A percentile compares a stretch with the other conserved stretches of the same genome.
Conservation (phyloP, 1,140 invertebrate genomes). For the Littorina saxatilis region DNA sequence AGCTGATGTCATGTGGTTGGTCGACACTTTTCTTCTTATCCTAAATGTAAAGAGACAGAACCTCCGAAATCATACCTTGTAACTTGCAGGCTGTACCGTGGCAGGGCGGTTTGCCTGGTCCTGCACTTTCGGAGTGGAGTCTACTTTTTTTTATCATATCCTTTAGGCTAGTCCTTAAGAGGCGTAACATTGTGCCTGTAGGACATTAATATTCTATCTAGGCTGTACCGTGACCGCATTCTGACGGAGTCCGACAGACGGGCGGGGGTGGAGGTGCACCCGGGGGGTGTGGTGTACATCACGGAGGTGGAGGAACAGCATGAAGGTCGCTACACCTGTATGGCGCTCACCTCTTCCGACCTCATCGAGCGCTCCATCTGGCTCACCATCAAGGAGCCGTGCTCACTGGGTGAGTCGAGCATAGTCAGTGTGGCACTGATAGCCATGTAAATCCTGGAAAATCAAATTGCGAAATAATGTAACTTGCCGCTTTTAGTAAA, state of each 20-base stretch:
- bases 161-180: too few species aligned
- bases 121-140: neutral
- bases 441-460: neutral
- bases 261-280: conserved; percentile 50
- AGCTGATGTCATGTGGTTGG: conserved; percentile 45
- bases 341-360: conserved; percentile 41
- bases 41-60: neutral
- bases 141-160: neutral
- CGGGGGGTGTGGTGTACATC: conserved; percentile 50
- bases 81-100: too few species aligned
- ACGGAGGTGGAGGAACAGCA: conserved; percentile 47
- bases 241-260: conserved; percentile 42
- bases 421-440: neutral
- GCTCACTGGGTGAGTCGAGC: conserved; percentile 40
- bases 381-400: conserved; percentile 48
- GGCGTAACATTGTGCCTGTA: too few species aligned
- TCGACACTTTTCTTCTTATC: neutral
- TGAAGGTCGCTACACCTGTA: conserved; percentile 53
- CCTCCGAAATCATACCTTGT: neutral
- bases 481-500: too few species aligned
- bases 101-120: neutral
- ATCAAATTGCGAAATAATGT: neutral
- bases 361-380: conserved; percentile 46
- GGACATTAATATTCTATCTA: too few species aligned
- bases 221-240: conserved; percentile 50